Base-by-base conservation (phyloP, 2,888 invertebrate genomes). In the Timema cristinae region DNA sequence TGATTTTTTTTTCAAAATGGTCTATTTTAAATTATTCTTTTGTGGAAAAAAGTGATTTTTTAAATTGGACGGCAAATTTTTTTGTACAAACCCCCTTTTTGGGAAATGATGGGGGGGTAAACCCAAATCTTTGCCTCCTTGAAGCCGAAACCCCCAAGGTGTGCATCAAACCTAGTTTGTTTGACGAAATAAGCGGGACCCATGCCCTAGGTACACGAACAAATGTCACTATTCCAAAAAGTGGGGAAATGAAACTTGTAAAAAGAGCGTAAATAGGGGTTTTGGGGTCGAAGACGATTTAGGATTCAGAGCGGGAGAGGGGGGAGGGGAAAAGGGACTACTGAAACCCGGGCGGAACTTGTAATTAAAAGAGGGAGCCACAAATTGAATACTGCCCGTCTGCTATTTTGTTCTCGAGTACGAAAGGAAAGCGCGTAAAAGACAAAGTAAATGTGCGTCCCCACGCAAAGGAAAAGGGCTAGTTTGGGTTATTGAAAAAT, bases 41-140 rank as follows among this genome's bases (percentile, higher is more conserved):
- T 2, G 32, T 32, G 32, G 32, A 32, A 32, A 32, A 32, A 32
- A 32, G 4, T 32, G 32, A 4, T 4, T 32, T 2, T 32, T 32
- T 32, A n/a, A 2, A 32, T 32, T 32, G 32, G 32, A 32, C 32
- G 32, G 13, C 32, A 16, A 47, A 8, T 6, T 15, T 8, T 63
- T 5, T 47, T 63, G 32, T 32, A 32, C 32, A 32, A 32, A 32
- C 90, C 89, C 86, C 96, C 96, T 92, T 95, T 84, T 95, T 95
- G 76, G 76, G n/a, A n/a, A n/a, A 97, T 91, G 81, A 93, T 88
- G n/a, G 77, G 96, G 88, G 54, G 95, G 95, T 78, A 93, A 90
- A 79, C 92, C 94, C 82, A 95, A 96, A 86, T 97, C 96, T 84
- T 92, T 93, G 78, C 95, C 95, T 76, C 95, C 95, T 84, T 96